These are phyloP conservation scores for Emberiza fucata DNA, from an alignment of 2,113 vertebrate species.

Conservation along the genomic window DNA sequence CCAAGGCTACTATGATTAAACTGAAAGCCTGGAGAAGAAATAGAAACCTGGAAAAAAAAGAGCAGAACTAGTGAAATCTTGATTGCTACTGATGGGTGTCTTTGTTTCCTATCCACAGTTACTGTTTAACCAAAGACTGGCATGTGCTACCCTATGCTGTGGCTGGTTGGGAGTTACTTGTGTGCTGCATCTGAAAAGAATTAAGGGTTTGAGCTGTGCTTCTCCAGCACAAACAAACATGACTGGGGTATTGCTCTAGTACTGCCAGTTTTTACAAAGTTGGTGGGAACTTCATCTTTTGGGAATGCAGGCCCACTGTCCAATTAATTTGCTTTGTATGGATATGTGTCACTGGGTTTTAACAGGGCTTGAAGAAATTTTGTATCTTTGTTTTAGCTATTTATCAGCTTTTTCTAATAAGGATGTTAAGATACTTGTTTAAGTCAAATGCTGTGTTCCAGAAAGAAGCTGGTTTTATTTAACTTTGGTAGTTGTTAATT, in stretches of 20 bases:
- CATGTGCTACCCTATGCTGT: background rate
- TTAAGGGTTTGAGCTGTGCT: background rate
- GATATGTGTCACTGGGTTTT: background rate
- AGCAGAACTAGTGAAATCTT: background rate
- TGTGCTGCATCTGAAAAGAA: background rate
- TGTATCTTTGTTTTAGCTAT: background rate
- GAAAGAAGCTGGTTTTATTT: background rate
- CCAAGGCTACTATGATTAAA: background rate
- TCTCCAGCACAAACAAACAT: background rate
- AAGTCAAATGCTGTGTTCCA: background rate
- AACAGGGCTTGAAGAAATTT: background rate
- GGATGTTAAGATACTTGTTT: background rate
- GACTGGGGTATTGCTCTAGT: background rate
- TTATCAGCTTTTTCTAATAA: background rate
- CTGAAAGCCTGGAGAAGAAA: background rate
- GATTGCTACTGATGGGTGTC: background rate
- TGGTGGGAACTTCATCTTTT: rapidly evolving
- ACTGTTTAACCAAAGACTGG: background rate
- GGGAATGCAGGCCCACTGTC: background rate
- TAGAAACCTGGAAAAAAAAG: background rate
- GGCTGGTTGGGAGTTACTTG: background rate
- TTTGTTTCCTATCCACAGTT: background rate
- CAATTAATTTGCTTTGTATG: background rate
- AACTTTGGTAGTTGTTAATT: background rate
- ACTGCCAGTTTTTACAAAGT: background rate